Evolutionary conservation across 2,113 vertebrate species (phyloP).

Genomic region (Arenaria interpres): DNA sequence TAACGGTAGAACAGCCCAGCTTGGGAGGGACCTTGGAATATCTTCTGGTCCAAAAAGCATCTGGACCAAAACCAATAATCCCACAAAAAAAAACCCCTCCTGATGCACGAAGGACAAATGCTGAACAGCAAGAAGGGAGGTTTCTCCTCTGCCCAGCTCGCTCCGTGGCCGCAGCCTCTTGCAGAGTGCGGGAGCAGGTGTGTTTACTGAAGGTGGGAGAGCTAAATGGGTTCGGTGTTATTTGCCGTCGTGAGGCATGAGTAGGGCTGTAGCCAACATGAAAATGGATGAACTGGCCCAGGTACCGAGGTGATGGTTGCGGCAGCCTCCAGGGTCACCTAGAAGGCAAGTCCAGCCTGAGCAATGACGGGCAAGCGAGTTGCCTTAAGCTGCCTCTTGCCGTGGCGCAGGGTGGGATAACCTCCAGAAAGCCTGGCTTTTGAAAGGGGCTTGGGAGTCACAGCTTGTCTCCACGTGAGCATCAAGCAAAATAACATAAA

Average conservation of each 20-base stretch:
- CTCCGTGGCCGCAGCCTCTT: neutral
- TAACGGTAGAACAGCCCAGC: neutral
- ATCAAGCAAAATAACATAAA: neutral
- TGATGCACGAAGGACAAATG: neutral
- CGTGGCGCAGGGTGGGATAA: neutral
- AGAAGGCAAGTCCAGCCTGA: neutral
- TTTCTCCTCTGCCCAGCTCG: neutral
- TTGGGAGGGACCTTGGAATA: neutral
- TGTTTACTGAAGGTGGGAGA: neutral
- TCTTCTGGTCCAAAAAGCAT: neutral
- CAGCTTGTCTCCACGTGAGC: neutral
- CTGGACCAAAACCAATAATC: neutral
- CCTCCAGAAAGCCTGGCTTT: neutral
- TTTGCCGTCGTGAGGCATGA: neutral
- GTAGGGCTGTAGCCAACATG: fast-evolving
- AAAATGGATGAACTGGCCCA: neutral
- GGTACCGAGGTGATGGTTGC: neutral
- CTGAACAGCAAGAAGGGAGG: neutral
- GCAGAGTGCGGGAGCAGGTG: neutral
- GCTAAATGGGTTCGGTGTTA: fast-evolving
- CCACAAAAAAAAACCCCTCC: fast-evolving
- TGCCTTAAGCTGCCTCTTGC: neutral
- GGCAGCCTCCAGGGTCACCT: neutral
- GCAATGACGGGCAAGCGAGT: neutral
- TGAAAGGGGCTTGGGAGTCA: neutral